phyloP scores from a whole-genome alignment of 2,113 vertebrate genomes.

The Pyrgilauda ruficollis region DNA sequence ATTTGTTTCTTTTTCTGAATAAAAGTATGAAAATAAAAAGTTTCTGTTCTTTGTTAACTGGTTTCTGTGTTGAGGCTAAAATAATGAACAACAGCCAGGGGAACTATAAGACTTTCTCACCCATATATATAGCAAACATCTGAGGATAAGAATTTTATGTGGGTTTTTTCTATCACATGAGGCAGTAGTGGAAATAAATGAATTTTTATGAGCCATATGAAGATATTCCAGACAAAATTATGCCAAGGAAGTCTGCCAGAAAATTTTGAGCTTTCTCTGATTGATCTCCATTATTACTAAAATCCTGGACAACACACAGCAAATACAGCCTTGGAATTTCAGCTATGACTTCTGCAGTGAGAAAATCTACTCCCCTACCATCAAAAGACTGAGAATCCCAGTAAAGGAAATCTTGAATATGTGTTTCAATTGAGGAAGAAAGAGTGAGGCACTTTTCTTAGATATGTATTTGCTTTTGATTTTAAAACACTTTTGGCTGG shows the following conservation, averaged over 20 bases:
- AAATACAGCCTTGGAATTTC: slow-evolving; percentile 14
- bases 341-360: not conserved
- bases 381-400: not conserved
- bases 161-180: not conserved
- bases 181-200: slow-evolving; percentile 1
- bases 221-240: slow-evolving; percentile 31
- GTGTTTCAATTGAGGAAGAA: not conserved
- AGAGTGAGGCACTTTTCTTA: not conserved
- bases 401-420: not conserved
- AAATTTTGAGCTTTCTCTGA: not conserved
- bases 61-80: not conserved
- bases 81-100: not conserved
- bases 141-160: not conserved
- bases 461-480: not conserved
- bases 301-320: slow-evolving; percentile 20
- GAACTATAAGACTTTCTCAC: not conserved
- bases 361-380: not conserved
- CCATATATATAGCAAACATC: not conserved
- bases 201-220: slow-evolving; percentile 43
- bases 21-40: not conserved
- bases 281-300: slow-evolving; percentile 16
- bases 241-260: slow-evolving; percentile 49
- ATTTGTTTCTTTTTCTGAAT: slow-evolving; percentile 1
- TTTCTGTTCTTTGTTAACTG: not conserved
- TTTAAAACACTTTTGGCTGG: not conserved